A percentile compares a stretch with the other conserved stretches of the same genome.
Evolutionary conservation across 1,140 invertebrate species (phyloP).

Genomic region (Vanessa atalanta): DNA sequence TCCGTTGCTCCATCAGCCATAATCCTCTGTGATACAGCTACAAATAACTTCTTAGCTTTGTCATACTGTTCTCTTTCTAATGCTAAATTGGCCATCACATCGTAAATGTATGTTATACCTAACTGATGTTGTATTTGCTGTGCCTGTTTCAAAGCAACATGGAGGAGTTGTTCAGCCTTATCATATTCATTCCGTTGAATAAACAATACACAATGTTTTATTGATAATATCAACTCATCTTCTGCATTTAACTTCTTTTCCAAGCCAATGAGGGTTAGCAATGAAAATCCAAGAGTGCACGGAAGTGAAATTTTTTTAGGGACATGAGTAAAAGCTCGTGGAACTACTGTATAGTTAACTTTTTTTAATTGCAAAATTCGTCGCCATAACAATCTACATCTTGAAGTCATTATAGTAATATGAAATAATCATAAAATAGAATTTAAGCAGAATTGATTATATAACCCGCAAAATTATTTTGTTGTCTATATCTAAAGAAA

Average conservation of each 20-base stretch:
- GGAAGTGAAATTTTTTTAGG: conserved; percentile 37
- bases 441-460: conserved; percentile 9
- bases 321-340: conserved; percentile 31
- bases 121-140: conserved; percentile 88
- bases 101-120: conserved; percentile 93
- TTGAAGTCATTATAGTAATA: conserved; percentile 46
- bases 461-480: conserved; percentile 23
- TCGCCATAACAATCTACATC: conserved; percentile 47
- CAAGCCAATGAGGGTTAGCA: conserved; percentile 72
- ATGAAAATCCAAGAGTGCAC: conserved; percentile 64
- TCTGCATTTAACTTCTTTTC: conserved; percentile 82
- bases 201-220: conserved; percentile 87
- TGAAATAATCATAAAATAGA: background rate
- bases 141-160: conserved; percentile 90
- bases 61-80: conserved; percentile 87
- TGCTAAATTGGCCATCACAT: conserved; percentile 94
- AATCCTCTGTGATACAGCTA: conserved; percentile 89
- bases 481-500: no score
- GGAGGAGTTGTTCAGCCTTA: conserved; percentile 92
- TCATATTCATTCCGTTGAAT: conserved; percentile 88
- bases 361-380: conserved; percentile 38
- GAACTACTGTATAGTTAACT: conserved; percentile 31
- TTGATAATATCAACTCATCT: conserved; percentile 85
- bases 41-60: conserved; percentile 93
- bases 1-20: conserved; percentile 84